phyloP scores from a whole-genome alignment of 2,113 vertebrate species.

The Nycticryphes semicollaris region DNA sequence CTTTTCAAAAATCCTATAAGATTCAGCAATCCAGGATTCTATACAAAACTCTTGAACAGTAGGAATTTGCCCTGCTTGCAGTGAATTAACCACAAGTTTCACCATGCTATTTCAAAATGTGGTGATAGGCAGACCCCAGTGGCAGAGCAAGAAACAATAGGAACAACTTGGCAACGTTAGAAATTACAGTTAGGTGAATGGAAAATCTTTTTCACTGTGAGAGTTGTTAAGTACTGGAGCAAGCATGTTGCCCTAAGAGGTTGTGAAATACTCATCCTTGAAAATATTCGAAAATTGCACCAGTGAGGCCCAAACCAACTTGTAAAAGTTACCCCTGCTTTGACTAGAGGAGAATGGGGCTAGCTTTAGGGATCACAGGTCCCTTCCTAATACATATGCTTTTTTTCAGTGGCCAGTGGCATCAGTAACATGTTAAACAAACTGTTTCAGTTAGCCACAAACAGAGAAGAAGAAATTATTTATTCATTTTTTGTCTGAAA shows the following conservation, averaged over 20 bases:
- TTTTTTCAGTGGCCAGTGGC: background rate
- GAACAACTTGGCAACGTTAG: background rate
- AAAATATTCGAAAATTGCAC: background rate
- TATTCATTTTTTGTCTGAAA: background rate
- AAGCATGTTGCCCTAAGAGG: background rate
- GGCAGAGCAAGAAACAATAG: background rate
- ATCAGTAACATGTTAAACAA: background rate
- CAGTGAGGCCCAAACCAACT: background rate
- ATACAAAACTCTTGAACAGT: background rate
- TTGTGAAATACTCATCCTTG: background rate
- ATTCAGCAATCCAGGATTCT: background rate
- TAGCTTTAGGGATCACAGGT: background rate
- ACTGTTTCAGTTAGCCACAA: background rate
- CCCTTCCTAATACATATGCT: background rate
- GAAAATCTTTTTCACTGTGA: background rate
- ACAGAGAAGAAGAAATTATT: rapidly evolving
- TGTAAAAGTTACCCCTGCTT: background rate
- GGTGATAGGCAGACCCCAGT: background rate
- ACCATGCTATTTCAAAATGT: background rate
- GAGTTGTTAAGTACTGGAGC: background rate
- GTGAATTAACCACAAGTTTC: background rate
- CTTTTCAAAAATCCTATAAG: background rate
- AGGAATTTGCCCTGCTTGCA: background rate
- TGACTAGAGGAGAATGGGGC: background rate
- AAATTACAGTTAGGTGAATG: background rate